phyloP scores from a whole-genome alignment of 2,113 vertebrate species.

The Lates calcarifer region DNA sequence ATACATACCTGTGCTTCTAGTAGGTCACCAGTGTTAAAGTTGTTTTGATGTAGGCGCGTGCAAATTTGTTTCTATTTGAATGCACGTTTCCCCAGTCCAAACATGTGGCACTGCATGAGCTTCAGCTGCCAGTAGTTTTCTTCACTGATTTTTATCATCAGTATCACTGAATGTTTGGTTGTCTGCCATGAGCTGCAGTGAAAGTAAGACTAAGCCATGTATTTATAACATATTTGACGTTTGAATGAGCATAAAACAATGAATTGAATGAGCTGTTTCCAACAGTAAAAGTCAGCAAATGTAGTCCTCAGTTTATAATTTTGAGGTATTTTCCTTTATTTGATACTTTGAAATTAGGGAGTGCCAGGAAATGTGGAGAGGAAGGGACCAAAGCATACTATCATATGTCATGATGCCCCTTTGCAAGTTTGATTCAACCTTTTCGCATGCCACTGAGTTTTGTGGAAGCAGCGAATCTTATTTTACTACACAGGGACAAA shows the following conservation, averaged over 20 bases:
- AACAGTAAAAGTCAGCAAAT: too few relatives aligned
- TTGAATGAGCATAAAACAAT: too few relatives aligned
- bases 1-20: background rate
- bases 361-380: too few relatives aligned
- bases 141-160: background rate
- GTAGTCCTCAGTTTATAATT: background rate
- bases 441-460: background rate
- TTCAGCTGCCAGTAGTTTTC: background rate
- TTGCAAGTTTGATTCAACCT: background rate
- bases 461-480: background rate
- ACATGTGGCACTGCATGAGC: too few relatives aligned
- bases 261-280: too few relatives aligned
- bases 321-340: background rate
- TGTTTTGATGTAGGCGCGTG: background rate
- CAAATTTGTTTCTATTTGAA: constrained; percentile 13
- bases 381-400: background rate
- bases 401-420: background rate
- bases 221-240: too few relatives aligned
- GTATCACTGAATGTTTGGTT: background rate
- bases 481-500: background rate
- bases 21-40: background rate
- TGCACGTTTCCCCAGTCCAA: background rate
- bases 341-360: background rate
- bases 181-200: background rate
- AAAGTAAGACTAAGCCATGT: background rate